Evolutionary conservation across 2,797 vertebrate species (phyloP).

Genomic region (Lacerta bilineata): DNA sequence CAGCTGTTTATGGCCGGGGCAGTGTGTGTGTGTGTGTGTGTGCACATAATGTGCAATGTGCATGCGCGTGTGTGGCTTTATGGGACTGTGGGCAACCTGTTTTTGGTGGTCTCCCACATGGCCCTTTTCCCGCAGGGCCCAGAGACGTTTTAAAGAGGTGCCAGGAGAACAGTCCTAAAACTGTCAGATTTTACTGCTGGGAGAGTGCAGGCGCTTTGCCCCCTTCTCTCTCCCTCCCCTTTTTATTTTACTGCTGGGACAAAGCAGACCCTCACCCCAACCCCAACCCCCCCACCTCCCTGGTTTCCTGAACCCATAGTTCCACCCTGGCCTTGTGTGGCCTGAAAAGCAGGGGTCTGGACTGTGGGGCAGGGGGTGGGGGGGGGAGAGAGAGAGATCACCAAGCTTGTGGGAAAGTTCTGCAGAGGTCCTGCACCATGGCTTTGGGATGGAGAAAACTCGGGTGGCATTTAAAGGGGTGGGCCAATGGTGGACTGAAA

Average conservation of each 20-base stretch:
- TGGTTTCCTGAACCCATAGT: background rate
- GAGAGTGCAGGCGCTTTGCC: background rate
- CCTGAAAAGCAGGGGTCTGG: background rate
- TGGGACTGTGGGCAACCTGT: conserved; percentile 3
- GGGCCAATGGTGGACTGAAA: background rate
- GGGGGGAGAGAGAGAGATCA: background rate
- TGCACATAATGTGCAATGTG: too few species aligned
- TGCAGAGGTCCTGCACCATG: background rate
- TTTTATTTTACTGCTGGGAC: conserved; percentile 31
- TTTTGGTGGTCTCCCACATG: conserved; percentile 13
- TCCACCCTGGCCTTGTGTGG: background rate
- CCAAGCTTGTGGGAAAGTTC: background rate
- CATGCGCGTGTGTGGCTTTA: background rate
- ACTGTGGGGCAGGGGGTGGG: background rate
- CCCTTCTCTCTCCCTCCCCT: background rate
- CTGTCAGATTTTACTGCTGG: conserved; percentile 48
- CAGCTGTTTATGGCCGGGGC: background rate
- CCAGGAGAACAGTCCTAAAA: background rate
- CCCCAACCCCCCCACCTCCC: background rate
- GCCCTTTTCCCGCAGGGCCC: conserved; percentile 16
- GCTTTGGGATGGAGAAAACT: too few species aligned
- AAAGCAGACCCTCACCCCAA: conserved; percentile 13
- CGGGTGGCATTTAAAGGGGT: background rate
- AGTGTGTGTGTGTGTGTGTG: too few species aligned
- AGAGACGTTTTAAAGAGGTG: conserved; percentile 28